Percentiles rank a stretch among this genome's conserved stretches.
Evolutionary conservation across 1,140 invertebrate genomes (phyloP).

Genomic region (Lanistes nyassanus): DNA sequence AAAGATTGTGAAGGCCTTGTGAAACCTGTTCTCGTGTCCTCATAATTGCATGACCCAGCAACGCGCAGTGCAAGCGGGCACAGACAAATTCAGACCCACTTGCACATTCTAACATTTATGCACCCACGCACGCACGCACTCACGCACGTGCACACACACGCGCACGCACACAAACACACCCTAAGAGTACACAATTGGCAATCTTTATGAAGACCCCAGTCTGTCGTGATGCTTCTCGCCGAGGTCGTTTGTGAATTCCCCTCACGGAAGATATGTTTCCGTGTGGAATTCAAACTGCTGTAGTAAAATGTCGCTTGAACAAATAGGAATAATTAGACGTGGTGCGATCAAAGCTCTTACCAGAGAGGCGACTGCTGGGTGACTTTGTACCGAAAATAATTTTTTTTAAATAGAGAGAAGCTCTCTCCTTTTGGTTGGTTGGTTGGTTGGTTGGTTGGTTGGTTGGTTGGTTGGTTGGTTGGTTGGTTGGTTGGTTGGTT

Average conservation of each 20-base stretch:
- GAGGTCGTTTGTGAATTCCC: neutral
- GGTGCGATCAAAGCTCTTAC: no score
- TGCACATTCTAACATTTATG: neutral
- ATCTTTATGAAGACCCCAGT: neutral
- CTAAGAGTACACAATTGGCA: neutral
- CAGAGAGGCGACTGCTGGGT: no score
- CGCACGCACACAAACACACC: neutral
- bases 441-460: no score
- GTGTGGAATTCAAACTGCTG: neutral
- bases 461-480: no score
- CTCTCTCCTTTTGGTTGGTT: no score
- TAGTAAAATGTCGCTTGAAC: neutral
- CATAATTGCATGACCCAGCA: no score
- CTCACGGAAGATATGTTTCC: neutral
- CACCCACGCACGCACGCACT: conserved; percentile 3
- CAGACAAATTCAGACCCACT: neutral
- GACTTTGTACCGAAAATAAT: no score
- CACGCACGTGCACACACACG: neutral
- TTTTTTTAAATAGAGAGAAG: no score
- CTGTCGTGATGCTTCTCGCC: neutral
- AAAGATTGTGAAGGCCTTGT: no score
- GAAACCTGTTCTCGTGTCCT: no score
- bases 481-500: no score
- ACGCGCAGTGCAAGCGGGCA: no score
- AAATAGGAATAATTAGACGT: neutral